phyloP scores from a whole-genome alignment of 2,113 vertebrate genomes.

The Tragulus kanchil region DNA sequence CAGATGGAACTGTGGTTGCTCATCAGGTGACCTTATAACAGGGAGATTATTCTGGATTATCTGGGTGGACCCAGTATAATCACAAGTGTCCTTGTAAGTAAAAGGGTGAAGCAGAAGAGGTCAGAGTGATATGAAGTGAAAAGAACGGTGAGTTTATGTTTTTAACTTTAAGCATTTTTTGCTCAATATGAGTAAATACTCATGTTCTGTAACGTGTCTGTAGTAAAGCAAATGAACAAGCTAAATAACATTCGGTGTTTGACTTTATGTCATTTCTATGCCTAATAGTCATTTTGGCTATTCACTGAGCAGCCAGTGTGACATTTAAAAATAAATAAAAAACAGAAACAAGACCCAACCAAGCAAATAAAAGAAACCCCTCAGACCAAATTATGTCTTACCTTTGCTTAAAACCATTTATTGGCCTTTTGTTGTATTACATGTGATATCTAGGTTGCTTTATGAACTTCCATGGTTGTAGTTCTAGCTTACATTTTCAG shows the following conservation, averaged over 20 bases:
- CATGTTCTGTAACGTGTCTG: neutral
- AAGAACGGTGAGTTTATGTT: neutral
- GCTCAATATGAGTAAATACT: neutral
- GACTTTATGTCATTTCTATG: neutral
- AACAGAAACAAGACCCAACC: neutral
- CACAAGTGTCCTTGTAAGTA: too few relatives aligned
- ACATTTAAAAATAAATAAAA: neutral
- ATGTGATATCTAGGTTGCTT: neutral
- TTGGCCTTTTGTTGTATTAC: neutral
- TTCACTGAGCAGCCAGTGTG: neutral
- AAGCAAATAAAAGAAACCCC: neutral
- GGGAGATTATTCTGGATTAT: too few relatives aligned
- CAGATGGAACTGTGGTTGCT: too few relatives aligned
- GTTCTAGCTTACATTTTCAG: neutral
- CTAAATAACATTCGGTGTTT: neutral
- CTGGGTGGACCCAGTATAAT: too few relatives aligned
- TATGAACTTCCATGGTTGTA: neutral
- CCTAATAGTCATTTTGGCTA: neutral
- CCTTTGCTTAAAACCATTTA: neutral
- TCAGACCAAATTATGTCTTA: neutral
- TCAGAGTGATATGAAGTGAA: too few relatives aligned
- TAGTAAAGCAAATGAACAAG: neutral
- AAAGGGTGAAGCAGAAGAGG: too few relatives aligned
- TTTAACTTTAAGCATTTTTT: neutral
- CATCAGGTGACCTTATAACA: too few relatives aligned